Base-by-base conservation (phyloP, 2,888 invertebrate genomes). In the Neuroscelio doddi region DNA sequence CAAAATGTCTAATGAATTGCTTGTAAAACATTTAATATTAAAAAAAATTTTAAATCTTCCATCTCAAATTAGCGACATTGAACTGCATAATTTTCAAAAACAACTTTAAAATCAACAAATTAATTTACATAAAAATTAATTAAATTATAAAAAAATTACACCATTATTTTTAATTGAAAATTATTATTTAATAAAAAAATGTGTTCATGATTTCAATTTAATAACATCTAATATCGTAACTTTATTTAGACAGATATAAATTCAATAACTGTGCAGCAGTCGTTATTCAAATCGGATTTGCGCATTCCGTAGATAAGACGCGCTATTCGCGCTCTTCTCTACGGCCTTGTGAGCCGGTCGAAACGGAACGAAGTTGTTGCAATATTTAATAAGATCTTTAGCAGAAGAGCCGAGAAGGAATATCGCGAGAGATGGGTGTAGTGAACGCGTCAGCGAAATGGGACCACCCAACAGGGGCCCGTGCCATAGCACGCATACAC, bases 381-480 rank as follows among this genome's bases (percentile, higher is more conserved):
- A 75, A 80, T 80, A 78, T 80, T 78, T 80, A 80, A 80, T 81
- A 80, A 79, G 79, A 76, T 78, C 75, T 80, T 80, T 79, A 79
- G 78, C 73, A 72, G 76, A 69, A 70, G 71, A 74, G 75, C 74
- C 72, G 72, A 59, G 67, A 75, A 73, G 73, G 77, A 75, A 75
- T 75, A 78, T 77, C 73, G 78, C 76, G 77, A 76, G 73, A 78
- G 79, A 78, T 75, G 78, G 76, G 79, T 79, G 80, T 78, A 79
- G 80, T 73, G 78, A 80, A 79, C 80, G 79, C 80, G 79, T 80
- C 80, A 80, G 80, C 80, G 79, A 75, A 80, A 80, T 80, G 80
- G 80, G 80, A 80, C 80, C 80, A 80, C 80, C 80, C 80, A 80
- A 79, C 79, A 41, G 75, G 80, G 75, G 69, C 78, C 78, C 75